A percentile compares a stretch with the other conserved stretches of the same genome.
These are phyloP conservation scores for Acridotheres tristis DNA, from an alignment of 2,797 vertebrate species.

Conservation along the genomic window DNA sequence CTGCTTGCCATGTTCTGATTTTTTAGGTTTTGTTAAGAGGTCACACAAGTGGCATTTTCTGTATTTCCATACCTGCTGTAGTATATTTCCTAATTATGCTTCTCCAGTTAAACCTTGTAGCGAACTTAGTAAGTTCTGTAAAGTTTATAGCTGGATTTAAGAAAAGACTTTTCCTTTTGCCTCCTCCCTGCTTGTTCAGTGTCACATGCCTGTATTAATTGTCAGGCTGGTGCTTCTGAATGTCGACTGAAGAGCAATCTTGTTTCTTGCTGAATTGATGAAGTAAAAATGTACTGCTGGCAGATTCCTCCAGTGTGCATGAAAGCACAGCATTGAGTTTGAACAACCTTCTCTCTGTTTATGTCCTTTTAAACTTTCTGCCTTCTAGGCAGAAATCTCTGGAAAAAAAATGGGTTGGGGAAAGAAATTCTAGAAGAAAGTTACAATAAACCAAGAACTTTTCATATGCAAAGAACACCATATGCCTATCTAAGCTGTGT, in stretches of 20 bases:
- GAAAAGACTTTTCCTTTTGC: not conserved
- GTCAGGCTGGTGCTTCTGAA: slow-evolving; percentile 32
- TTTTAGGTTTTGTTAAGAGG: not conserved
- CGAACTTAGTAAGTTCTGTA: not conserved
- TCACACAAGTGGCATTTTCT: not conserved
- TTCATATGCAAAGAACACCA: not conserved
- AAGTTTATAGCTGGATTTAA: not conserved
- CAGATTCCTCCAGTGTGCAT: slow-evolving; percentile 54
- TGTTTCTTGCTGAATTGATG: slow-evolving; percentile 49
- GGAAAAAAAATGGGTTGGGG: not conserved
- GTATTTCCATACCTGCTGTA: not conserved
- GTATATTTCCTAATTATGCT: not conserved
- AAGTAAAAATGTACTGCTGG: slow-evolving; percentile 74
- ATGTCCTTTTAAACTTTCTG: slow-evolving; percentile 42
- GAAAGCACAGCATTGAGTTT: slow-evolving; percentile 38
- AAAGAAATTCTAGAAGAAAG: not conserved
- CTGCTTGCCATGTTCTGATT: not conserved
- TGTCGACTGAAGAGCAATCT: slow-evolving; percentile 42
- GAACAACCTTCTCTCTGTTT: slow-evolving; percentile 48
- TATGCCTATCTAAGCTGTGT: not conserved
- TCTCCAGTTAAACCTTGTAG: not conserved
- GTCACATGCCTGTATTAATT: slow-evolving; percentile 26
- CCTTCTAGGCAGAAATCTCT: slow-evolving; percentile 7
- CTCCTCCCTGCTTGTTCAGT: not conserved
- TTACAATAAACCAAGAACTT: not conserved